Evolutionary conservation across 1,140 invertebrate species (phyloP).

Genomic region (Leptinotarsa lineolata): DNA sequence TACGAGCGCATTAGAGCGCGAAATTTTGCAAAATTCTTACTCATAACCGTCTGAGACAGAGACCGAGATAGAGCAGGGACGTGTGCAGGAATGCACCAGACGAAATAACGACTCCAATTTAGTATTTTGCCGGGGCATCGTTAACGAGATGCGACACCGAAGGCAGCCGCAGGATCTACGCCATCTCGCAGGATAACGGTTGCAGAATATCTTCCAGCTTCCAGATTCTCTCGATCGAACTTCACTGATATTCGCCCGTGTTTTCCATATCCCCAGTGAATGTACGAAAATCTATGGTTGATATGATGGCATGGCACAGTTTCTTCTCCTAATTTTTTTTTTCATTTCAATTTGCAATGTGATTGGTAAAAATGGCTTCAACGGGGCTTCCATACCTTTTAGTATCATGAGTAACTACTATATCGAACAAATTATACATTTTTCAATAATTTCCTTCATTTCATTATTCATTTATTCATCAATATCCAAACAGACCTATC

Average conservation of each 20-base stretch:
- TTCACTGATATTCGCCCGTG: background rate
- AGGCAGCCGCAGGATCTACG: conserved; percentile 33
- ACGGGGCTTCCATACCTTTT: too few relatives aligned
- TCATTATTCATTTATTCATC: too few relatives aligned
- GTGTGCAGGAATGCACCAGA: conserved; percentile 26
- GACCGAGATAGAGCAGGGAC: background rate
- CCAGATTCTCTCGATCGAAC: background rate
- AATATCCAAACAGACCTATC: too few relatives aligned
- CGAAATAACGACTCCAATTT: conserved; percentile 41
- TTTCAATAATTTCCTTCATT: too few relatives aligned
- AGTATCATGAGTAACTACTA: too few relatives aligned
- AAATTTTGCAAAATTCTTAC: conserved; percentile 15
- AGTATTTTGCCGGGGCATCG: conserved; percentile 34
- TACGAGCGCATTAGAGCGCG: conserved; percentile 8
- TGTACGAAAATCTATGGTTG: too few relatives aligned
- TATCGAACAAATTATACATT: too few relatives aligned
- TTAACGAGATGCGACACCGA: conserved; percentile 39
- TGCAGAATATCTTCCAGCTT: conserved; percentile 5
- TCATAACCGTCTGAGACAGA: conserved; percentile 19
- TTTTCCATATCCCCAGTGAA: background rate
- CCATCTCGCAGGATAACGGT: conserved; percentile 30
- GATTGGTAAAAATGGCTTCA: too few relatives aligned
- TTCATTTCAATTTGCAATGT: too few relatives aligned
- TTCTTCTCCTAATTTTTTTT: too few relatives aligned
- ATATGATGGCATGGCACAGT: too few relatives aligned